Evolutionary conservation across 2,888 invertebrate genomes (phyloP).

Genomic region (Ornithoptera priamus): DNA sequence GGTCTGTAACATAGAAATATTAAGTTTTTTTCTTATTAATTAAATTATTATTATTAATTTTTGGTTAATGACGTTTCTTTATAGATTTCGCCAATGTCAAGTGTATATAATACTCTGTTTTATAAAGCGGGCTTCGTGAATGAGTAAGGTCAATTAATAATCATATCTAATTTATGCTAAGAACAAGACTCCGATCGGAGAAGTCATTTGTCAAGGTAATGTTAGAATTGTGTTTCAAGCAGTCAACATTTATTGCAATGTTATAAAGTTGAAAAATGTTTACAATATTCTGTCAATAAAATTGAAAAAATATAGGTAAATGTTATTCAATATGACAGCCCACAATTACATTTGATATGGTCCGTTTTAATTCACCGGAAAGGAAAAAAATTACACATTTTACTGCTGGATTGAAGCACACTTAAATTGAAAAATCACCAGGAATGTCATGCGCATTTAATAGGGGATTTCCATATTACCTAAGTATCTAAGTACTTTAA

Average conservation of each 20-base stretch:
- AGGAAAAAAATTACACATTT: background rate
- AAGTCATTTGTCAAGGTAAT: background rate
- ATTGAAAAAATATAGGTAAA: background rate
- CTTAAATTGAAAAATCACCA: background rate
- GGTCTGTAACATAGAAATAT: background rate
- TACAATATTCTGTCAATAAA: background rate
- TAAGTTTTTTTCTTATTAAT: background rate
- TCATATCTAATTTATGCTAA: background rate
- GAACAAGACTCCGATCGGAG: background rate
- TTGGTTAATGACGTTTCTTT: too few species aligned
- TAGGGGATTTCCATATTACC: background rate
- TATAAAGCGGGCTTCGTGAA: too few species aligned
- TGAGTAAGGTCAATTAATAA: background rate
- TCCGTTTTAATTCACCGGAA: background rate
- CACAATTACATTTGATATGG: background rate
- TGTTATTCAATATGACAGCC: background rate
- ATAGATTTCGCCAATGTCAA: too few species aligned
- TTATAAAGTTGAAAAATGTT: background rate
- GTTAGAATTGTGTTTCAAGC: background rate
- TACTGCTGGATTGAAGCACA: background rate
- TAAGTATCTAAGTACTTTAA: too few species aligned
- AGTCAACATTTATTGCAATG: background rate
- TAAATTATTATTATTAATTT: too few species aligned
- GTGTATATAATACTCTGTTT: too few species aligned
- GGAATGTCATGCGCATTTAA: background rate